phyloP scores from a whole-genome alignment of 2,113 vertebrate genomes.

The Varanus komodoensis region DNA sequence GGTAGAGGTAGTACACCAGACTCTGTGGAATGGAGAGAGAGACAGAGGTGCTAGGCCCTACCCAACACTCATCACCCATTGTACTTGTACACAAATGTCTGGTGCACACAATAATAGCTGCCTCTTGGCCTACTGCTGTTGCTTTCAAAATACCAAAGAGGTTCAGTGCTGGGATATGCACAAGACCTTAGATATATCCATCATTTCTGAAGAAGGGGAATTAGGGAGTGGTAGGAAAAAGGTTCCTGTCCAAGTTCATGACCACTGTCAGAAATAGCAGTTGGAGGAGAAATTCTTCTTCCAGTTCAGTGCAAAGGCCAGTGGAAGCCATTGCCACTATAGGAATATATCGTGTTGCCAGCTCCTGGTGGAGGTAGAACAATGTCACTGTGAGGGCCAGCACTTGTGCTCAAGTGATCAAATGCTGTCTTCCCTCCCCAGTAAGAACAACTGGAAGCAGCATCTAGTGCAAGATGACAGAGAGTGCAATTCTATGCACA shows the following conservation, averaged over 20 bases:
- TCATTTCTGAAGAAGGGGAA: constrained; percentile 51
- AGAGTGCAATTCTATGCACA: no score
- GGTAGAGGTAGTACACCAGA: constrained; percentile 66
- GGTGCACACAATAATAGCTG: constrained; percentile 48
- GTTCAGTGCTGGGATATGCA: constrained; percentile 55
- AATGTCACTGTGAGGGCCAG: constrained; percentile 58
- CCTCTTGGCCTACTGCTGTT: constrained; percentile 50
- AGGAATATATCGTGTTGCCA: constrained; percentile 60
- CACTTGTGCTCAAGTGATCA: constrained; percentile 34
- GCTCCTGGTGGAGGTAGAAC: constrained; percentile 62
- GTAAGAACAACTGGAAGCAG: constrained; percentile 38
- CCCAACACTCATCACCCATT: constrained; percentile 44
- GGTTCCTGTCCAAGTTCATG: constrained; percentile 62
- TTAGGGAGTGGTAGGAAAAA: constrained; percentile 56
- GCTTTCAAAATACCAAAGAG: constrained; percentile 43
- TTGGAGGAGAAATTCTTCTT: constrained; percentile 61
- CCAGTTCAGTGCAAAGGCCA: constrained; percentile 68
- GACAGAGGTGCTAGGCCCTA: constrained; percentile 35
- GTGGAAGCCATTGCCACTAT: constrained; percentile 49
- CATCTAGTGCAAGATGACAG: constrained; percentile 38
- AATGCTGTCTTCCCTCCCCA: constrained; percentile 45
- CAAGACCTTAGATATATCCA: constrained; percentile 53
- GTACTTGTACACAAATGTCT: constrained; percentile 31
- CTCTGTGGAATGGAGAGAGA: constrained; percentile 28
- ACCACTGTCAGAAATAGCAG: constrained; percentile 62